These are phyloP conservation scores for Netelia inedita DNA, from an alignment of 2,888 invertebrate genomes.

Conservation along the genomic window DNA sequence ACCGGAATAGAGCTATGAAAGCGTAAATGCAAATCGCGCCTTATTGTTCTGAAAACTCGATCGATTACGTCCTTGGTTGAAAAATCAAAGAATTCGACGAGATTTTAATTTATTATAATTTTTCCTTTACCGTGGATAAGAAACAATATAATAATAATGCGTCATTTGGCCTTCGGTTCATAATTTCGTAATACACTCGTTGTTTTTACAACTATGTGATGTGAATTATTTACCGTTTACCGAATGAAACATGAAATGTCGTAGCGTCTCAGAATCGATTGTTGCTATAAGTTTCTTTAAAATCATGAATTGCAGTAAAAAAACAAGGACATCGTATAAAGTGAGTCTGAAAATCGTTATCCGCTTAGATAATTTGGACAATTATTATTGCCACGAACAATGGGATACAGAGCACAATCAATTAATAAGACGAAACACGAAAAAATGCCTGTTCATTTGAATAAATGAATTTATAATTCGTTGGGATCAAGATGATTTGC, in stretches of 20 bases:
- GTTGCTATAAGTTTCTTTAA: constrained; percentile 20
- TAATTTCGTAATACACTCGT: not conserved
- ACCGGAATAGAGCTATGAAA: constrained; percentile 22
- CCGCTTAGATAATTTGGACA: constrained; percentile 25
- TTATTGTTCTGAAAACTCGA: constrained; percentile 22
- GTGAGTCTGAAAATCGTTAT: constrained; percentile 4
- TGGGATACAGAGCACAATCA: constrained; percentile 33
- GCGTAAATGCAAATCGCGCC: constrained; percentile 35
- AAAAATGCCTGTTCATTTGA: constrained; percentile 35
- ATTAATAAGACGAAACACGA: constrained; percentile 21
- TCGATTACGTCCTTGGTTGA: not conserved
- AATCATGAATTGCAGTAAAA: constrained; percentile 17
- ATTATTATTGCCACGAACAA: constrained; percentile 28
- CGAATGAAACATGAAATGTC: not conserved
- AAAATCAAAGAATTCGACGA: not conserved
- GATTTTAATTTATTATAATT: not conserved
- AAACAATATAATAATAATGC: not conserved
- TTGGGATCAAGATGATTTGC: not conserved
- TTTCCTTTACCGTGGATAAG: not conserved
- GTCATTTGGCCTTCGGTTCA: not conserved
- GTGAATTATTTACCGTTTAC: not conserved
- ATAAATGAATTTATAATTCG: constrained; percentile 13
- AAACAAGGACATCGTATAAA: not conserved
- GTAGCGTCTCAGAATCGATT: not conserved
- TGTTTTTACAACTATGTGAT: not conserved